Evolutionary conservation across 2,113 vertebrate species (phyloP).

Genomic region (Laticauda laticaudata): DNA sequence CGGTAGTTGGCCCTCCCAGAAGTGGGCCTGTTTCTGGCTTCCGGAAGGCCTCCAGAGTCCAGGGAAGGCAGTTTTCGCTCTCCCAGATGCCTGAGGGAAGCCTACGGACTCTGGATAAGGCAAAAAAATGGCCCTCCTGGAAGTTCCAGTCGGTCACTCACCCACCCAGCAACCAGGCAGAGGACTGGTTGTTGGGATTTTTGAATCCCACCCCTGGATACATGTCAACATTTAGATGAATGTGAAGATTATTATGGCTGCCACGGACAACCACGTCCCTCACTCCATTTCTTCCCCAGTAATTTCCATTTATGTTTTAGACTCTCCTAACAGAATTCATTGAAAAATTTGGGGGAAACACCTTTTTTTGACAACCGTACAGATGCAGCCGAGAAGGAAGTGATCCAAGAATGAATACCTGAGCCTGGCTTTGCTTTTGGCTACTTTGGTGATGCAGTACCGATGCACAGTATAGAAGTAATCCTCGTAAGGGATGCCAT

Average conservation of each 20-base stretch:
- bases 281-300: neutral
- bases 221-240: neutral
- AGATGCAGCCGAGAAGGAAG: neutral
- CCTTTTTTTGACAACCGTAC: neutral
- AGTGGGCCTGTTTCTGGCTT: too few species aligned
- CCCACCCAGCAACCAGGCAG: too few species aligned
- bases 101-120: too few species aligned
- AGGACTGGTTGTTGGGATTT: too few species aligned
- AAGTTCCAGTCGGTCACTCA: too few species aligned
- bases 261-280: neutral
- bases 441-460: constrained; percentile 86
- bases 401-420: constrained; percentile 62
- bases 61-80: too few species aligned
- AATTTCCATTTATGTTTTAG: neutral
- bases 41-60: too few species aligned
- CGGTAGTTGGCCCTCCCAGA: too few species aligned
- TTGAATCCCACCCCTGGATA: too few species aligned
- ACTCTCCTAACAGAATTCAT: neutral
- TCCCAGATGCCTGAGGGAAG: too few species aligned
- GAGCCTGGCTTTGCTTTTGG: constrained; percentile 84
- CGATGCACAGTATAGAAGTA: constrained; percentile 90
- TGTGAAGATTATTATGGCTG: neutral
- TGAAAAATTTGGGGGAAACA: neutral
- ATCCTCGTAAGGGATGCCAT: constrained; percentile 91
- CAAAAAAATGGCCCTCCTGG: too few species aligned